A percentile compares a stretch with the other conserved stretches of the same genome.
These are phyloP conservation scores for Schrankia costaestrigalis DNA, from an alignment of 2,888 invertebrate genomes.

Conservation along the genomic window DNA sequence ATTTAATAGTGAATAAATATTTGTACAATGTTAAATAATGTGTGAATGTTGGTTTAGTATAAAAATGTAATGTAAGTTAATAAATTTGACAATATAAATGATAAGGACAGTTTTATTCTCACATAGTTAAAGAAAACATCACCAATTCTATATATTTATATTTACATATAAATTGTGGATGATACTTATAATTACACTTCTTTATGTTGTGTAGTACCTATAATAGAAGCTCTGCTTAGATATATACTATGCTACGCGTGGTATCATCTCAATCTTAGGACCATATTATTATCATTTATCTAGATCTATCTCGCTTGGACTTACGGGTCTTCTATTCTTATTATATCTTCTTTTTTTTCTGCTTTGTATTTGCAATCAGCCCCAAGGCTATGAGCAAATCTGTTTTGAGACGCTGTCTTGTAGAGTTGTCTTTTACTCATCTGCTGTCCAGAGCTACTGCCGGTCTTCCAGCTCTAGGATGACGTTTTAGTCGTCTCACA, in stretches of 20 bases:
- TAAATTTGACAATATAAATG: slow-evolving; percentile 21
- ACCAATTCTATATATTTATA: not conserved
- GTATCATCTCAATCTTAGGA: too few species aligned
- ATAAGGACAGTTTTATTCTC: slow-evolving; percentile 1
- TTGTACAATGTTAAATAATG: slow-evolving; percentile 8
- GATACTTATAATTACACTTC: not conserved
- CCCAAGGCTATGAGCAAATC: not conserved
- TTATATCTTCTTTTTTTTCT: too few species aligned
- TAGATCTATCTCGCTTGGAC: too few species aligned
- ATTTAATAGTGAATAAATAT: slow-evolving; percentile 20
- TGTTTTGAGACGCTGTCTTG: not conserved
- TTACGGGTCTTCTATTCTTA: too few species aligned
- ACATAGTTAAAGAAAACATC: too few species aligned
- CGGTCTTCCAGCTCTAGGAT: too few species aligned
- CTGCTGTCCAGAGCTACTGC: too few species aligned
- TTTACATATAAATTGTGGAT: too few species aligned
- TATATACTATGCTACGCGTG: not conserved
- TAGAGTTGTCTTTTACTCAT: not conserved
- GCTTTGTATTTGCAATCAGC: too few species aligned
- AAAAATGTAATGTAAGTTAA: slow-evolving; percentile 19
- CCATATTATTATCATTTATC: too few species aligned
- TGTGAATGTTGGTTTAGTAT: slow-evolving; percentile 13
- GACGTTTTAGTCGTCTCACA: too few species aligned
- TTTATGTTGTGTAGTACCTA: not conserved
- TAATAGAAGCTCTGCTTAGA: not conserved